Evolutionary conservation across 2,113 vertebrate species (phyloP).

Genomic region (Gymnobelideus leadbeateri): DNA sequence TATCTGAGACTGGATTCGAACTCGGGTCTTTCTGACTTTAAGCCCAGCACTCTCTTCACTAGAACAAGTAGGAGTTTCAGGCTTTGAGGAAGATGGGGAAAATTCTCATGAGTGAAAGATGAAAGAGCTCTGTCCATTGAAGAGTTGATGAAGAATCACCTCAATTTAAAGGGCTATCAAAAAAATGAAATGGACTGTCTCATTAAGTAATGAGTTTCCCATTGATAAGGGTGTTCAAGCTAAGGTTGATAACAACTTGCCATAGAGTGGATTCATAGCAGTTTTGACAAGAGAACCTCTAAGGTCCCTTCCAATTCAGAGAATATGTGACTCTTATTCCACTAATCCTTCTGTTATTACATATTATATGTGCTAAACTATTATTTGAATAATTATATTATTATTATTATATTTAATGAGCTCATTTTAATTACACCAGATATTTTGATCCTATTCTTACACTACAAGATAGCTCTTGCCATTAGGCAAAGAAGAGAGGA

Average conservation of each 20-base stretch:
- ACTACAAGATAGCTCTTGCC: neutral
- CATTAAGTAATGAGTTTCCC: neutral
- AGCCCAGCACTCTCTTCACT: neutral
- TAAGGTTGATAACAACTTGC: neutral
- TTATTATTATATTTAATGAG: neutral
- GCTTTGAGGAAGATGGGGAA: too few relatives aligned
- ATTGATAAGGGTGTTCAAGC: neutral
- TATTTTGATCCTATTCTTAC: neutral
- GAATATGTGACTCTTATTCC: neutral
- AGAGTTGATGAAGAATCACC: neutral
- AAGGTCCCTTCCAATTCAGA: neutral
- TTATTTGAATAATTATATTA: neutral
- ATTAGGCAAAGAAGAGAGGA: neutral
- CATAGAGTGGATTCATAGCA: neutral
- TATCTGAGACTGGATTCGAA: neutral
- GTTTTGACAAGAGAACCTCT: neutral
- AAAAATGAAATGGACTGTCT: neutral
- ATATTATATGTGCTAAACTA: neutral
- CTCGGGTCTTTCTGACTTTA: neutral
- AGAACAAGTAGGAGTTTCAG: neutral
- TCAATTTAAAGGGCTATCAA: neutral
- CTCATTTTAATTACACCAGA: neutral
- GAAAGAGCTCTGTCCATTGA: neutral
- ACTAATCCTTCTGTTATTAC: neutral
- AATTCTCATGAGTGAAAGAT: neutral